Percentiles rank a stretch among this genome's conserved stretches.
Evolutionary conservation across 2,888 invertebrate genomes (phyloP).

Genomic region (Dioctria rufipes): DNA sequence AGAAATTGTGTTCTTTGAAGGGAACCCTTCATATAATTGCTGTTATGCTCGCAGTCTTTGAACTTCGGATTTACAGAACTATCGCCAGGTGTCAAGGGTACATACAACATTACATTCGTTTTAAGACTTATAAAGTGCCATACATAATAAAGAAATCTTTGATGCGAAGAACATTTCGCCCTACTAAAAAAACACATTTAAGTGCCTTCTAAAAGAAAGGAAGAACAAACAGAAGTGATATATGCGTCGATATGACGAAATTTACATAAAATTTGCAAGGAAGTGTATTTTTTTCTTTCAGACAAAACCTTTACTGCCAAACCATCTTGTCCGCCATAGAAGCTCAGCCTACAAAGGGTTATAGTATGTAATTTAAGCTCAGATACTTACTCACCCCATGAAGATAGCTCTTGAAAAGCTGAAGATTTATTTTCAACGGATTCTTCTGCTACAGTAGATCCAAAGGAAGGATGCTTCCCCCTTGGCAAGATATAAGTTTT

Average conservation of each 20-base stretch:
- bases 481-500: background rate
- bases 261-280: conserved; percentile 45
- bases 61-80: background rate
- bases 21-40: background rate
- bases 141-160: background rate
- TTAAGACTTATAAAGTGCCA: background rate
- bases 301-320: conserved; percentile 16
- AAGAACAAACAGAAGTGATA: conserved; percentile 25
- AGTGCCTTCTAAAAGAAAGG: background rate
- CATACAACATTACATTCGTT: background rate
- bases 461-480: background rate
- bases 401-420: background rate
- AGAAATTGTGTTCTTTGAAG: background rate
- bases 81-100: conserved; percentile 1
- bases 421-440: background rate
- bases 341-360: conserved; percentile 7
- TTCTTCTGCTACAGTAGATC: conserved; percentile 7
- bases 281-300: background rate
- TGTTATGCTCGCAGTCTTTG: too few species aligned
- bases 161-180: background rate
- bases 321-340: background rate
- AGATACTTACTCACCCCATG: background rate
- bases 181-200: background rate
- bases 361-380: background rate
- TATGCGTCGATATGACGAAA: conserved; percentile 15